phyloP scores from a whole-genome alignment of 1,140 invertebrate genomes.

The Ceratoteleas bidentatus region DNA sequence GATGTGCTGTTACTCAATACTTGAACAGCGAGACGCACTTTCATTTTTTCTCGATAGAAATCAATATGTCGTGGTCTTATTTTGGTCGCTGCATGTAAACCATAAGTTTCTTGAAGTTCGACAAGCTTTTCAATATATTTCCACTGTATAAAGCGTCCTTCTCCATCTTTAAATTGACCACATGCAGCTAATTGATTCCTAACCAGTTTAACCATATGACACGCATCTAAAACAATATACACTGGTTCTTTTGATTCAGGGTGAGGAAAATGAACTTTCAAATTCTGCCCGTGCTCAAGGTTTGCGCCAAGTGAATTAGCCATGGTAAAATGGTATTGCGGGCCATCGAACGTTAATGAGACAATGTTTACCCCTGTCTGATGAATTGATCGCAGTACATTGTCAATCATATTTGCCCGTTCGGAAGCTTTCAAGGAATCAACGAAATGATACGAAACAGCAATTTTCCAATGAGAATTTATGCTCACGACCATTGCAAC shows the following conservation, averaged over 20 bases:
- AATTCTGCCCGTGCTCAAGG: constrained; percentile 8
- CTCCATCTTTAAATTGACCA: not conserved
- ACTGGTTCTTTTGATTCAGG: constrained; percentile 46
- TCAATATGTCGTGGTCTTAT: constrained; percentile 27
- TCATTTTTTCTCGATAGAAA: constrained; percentile 29
- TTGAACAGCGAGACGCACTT: constrained; percentile 41
- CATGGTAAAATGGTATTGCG: constrained; percentile 52
- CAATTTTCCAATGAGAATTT: too few relatives aligned
- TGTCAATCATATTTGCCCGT: constrained; percentile 53
- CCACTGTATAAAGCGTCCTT: too few relatives aligned
- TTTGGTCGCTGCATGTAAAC: constrained; percentile 42
- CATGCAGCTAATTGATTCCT: constrained; percentile 63
- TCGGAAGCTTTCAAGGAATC: constrained; percentile 42
- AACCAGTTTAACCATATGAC: constrained; percentile 64
- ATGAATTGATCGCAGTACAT: constrained; percentile 30
- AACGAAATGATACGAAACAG: too few relatives aligned
- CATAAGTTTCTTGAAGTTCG: constrained; percentile 50
- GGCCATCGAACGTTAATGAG: constrained; percentile 68
- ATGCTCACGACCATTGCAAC: too few relatives aligned
- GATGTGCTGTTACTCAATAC: constrained; percentile 61
- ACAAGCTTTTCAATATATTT: constrained; percentile 37
- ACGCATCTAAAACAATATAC: constrained; percentile 51
- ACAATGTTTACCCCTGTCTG: constrained; percentile 47
- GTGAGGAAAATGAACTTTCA: constrained; percentile 57
- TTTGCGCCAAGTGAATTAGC: constrained; percentile 17